Evolutionary conservation across 2,113 vertebrate species (phyloP).

Genomic region (Dunckerocampus dactyliophorus): DNA sequence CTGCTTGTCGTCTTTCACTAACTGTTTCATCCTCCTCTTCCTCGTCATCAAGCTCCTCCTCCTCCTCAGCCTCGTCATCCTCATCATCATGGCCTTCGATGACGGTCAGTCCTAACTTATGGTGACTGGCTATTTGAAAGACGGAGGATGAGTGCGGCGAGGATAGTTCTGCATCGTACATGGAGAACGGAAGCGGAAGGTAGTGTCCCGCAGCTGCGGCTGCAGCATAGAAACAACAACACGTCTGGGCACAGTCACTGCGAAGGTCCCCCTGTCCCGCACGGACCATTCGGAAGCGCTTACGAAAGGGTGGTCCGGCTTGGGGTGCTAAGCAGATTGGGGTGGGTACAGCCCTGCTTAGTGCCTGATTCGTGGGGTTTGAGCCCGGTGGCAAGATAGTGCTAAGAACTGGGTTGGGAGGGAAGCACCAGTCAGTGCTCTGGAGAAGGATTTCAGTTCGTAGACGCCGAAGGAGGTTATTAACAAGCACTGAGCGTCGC

Average conservation of each 20-base stretch:
- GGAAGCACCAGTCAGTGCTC: slow-evolving; percentile 89
- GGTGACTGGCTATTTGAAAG: slow-evolving; percentile 63
- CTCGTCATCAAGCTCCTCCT: slow-evolving; percentile 28
- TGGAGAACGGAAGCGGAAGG: slow-evolving; percentile 84
- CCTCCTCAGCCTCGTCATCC: slow-evolving; percentile 43
- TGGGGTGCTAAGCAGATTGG: slow-evolving; percentile 82
- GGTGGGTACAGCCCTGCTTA: slow-evolving; percentile 64
- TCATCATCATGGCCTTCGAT: slow-evolving; percentile 74
- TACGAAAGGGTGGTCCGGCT: slow-evolving; percentile 80
- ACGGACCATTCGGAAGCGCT: slow-evolving; percentile 84
- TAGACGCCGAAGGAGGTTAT: slow-evolving; percentile 91
- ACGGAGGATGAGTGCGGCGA: slow-evolving; percentile 56
- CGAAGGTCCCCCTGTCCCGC: slow-evolving; percentile 67
- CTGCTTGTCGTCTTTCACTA: slow-evolving; percentile 31
- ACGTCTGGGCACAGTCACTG: slow-evolving; percentile 80
- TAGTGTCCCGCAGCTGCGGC: slow-evolving; percentile 82
- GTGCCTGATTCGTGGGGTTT: slow-evolving; percentile 60
- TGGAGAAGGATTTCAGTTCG: slow-evolving; percentile 89
- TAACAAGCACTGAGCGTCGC: slow-evolving; percentile 91
- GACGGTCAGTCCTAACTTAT: slow-evolving; percentile 41
- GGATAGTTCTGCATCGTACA: slow-evolving; percentile 72
- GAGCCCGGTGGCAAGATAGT: slow-evolving; percentile 31
- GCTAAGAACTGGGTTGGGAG: slow-evolving; percentile 51
- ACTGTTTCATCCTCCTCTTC: slow-evolving; percentile 44
- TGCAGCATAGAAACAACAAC: slow-evolving; percentile 87